These are phyloP conservation scores for Lucilia cuprina DNA, from an alignment of 1,140 invertebrate species.

Conservation along the genomic window DNA sequence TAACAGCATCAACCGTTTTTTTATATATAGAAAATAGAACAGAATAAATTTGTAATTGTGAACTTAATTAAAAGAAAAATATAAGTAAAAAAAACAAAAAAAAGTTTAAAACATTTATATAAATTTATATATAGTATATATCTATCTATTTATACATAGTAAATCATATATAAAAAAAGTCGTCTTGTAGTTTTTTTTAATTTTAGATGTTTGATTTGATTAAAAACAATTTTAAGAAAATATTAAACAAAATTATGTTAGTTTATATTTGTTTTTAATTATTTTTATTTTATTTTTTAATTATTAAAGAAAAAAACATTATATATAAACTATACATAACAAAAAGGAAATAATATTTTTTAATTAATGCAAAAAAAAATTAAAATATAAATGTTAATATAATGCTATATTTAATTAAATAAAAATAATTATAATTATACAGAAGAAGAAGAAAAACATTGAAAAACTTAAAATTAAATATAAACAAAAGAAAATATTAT, in stretches of 20 bases:
- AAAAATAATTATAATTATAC: constrained; percentile 20
- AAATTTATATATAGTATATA: constrained; percentile 11
- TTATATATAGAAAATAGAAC: not conserved
- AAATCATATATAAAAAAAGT: constrained; percentile 10
- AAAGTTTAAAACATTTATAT: not conserved
- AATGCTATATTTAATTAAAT: constrained; percentile 29
- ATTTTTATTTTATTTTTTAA: constrained; percentile 25
- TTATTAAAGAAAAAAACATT: not conserved
- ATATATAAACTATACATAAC: not conserved
- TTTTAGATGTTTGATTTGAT: not conserved
- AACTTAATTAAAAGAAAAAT: not conserved
- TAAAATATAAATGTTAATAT: constrained; percentile 29
- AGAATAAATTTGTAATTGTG: not conserved
- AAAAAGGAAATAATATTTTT: not conserved
- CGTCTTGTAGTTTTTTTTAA: constrained; percentile 20
- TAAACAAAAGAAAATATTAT: constrained; percentile 25
- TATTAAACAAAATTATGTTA: constrained; percentile 30
- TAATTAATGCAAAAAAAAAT: constrained; percentile 25
- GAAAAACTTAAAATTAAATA: constrained; percentile 25
- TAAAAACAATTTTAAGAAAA: not conserved
- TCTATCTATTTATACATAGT: constrained; percentile 20
- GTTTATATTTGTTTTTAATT: constrained; percentile 12
- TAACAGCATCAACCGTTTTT: not conserved
- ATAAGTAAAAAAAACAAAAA: not conserved
- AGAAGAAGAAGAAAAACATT: not conserved